These are phyloP conservation scores for Pseudolaguvia tuberculata DNA, from an alignment of 2,113 vertebrate species.

Conservation along the genomic window DNA sequence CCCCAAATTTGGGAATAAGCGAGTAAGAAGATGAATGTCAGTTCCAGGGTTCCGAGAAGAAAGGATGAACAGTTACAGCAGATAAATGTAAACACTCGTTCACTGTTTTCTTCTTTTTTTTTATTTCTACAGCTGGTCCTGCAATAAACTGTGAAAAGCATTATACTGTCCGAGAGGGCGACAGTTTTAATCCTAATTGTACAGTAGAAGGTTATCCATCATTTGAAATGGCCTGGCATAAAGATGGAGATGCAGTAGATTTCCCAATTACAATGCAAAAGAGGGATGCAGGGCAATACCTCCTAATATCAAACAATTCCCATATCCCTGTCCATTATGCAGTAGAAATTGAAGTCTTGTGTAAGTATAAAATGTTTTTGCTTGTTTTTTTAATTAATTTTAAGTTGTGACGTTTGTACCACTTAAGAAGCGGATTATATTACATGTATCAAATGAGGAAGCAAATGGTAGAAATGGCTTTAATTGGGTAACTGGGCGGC, in stretches of 20 bases:
- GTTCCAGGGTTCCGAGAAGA: not conserved
- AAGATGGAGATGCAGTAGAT: not conserved
- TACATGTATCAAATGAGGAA: not conserved
- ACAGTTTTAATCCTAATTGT: not conserved
- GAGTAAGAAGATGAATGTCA: not conserved
- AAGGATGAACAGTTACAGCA: not conserved
- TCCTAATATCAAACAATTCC: not conserved
- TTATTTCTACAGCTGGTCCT: constrained; percentile 33
- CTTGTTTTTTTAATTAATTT: not conserved
- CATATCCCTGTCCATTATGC: rapidly evolving
- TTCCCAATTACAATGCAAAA: constrained; percentile 2
- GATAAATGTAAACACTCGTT: not conserved
- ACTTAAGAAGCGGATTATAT: not conserved
- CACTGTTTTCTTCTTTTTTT: not conserved
- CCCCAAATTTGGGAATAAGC: too few species aligned
- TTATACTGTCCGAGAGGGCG: not conserved
- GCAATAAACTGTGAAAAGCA: constrained; percentile 7
- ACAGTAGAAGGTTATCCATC: not conserved
- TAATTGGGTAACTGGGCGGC: too few species aligned
- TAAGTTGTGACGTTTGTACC: not conserved
- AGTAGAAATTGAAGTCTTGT: constrained; percentile 14
- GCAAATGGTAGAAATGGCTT: too few species aligned
- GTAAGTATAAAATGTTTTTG: constrained; percentile 17
- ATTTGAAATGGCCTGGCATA: not conserved
- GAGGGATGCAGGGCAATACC: constrained; percentile 23